phyloP scores from a whole-genome alignment of 2,888 invertebrate species.

The Balanococcus diminutus region DNA sequence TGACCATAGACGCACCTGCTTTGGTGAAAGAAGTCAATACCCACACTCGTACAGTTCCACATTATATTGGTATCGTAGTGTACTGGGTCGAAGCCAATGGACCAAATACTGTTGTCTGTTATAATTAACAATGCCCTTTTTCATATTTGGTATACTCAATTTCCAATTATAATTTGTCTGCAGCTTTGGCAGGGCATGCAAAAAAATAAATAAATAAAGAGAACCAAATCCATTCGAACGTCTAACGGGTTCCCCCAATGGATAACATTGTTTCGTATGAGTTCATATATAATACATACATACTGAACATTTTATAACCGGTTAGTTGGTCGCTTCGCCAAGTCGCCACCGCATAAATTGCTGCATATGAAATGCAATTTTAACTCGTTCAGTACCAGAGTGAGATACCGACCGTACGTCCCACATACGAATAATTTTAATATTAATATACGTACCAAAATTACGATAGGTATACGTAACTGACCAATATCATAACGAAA shows the following conservation, averaged over 20 bases:
- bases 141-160: neutral
- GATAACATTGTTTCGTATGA: neutral
- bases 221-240: neutral
- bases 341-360: neutral
- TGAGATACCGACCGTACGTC: neutral
- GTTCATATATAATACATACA: neutral
- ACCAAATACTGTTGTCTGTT: slow-evolving; percentile 1
- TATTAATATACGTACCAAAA: neutral
- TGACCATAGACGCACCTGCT: neutral
- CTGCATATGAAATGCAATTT: slow-evolving; percentile 10
- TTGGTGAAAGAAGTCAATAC: neutral
- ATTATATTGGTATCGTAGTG: neutral
- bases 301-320: too few species aligned
- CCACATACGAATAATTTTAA: neutral
- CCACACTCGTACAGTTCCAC: too few species aligned
- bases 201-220: neutral
- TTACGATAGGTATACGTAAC: neutral
- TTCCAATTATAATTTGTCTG: neutral
- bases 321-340: neutral
- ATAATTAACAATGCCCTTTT: slow-evolving; percentile 17
- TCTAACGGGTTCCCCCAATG: neutral
- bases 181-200: neutral
- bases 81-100: neutral
- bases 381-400: neutral
- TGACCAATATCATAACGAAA: too few species aligned